Conservation (phyloP, 2,888 invertebrate species). For the Trypoxylon attenuatum region DNA sequence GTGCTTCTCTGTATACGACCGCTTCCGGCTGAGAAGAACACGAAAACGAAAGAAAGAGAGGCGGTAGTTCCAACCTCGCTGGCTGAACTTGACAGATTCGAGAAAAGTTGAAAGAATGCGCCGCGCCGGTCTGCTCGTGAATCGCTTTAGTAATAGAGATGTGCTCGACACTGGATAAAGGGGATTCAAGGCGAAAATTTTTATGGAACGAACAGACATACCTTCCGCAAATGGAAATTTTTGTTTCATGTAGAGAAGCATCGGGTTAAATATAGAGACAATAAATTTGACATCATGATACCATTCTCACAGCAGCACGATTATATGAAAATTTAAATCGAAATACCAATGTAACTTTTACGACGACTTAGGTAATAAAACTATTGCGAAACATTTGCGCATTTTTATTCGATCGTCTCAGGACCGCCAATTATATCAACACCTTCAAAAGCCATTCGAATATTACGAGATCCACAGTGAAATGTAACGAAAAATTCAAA, state of each 20-base stretch:
- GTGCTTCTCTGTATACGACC: conserved; percentile 16
- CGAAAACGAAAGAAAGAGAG: conserved; percentile 50
- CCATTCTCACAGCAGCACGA: no score
- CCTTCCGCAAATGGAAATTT: conserved; percentile 2
- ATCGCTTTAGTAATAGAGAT: conserved; percentile 49
- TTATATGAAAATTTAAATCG: no score
- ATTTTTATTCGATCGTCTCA: no score
- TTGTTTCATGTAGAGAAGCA: neutral
- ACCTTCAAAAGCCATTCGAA: no score
- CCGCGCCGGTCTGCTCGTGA: conserved; percentile 51
- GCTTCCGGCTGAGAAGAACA: conserved; percentile 43
- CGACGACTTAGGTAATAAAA: no score
- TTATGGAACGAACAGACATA: conserved; percentile 9
- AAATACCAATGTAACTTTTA: no score
- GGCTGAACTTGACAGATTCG: conserved; percentile 65
- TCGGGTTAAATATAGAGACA: no score
- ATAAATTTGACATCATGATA: no score
- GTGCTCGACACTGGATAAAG: conserved; percentile 14
- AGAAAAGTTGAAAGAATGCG: conserved; percentile 64
- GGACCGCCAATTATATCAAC: no score
- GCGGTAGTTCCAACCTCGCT: conserved; percentile 55
- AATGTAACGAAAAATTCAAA: neutral
- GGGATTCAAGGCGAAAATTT: conserved; percentile 11
- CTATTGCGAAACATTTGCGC: no score
- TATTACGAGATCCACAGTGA: neutral